Percentiles rank a stretch among this genome's conserved stretches.
Conservation (phyloP, 37 sponge, comb jelly and placozoan genomes). For the Lycopodina hypogea region DNA sequence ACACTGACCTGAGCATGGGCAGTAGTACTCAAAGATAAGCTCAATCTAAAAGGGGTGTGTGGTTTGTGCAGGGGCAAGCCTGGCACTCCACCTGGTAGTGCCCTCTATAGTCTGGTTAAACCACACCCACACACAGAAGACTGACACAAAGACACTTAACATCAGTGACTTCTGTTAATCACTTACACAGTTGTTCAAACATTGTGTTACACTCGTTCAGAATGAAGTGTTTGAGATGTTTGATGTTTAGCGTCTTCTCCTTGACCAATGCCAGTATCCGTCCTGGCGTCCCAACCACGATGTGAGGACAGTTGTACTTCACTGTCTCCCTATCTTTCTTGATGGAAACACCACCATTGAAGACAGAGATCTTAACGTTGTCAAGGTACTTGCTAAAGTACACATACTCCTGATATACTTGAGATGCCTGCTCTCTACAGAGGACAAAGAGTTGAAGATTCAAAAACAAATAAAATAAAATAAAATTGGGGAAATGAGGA, state of each 20-base stretch:
- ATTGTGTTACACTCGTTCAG: conserved; percentile 99
- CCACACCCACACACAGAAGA: too few species aligned
- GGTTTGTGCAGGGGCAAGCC: too few species aligned
- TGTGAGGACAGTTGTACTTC: conserved; percentile 97
- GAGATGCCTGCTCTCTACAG: conserved; percentile 90
- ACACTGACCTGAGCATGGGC: too few species aligned
- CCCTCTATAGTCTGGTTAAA: too few species aligned
- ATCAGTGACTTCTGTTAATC: background rate
- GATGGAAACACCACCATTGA: conserved; percentile 95
- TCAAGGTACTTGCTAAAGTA: conserved; percentile 93
- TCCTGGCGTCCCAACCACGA: conserved; percentile 97
- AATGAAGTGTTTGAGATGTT: conserved; percentile 93
- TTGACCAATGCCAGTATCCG: conserved; percentile 87
- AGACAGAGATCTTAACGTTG: conserved; percentile 83
- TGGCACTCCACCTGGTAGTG: too few species aligned
- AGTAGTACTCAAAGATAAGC: too few species aligned
- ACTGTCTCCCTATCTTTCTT: conserved; percentile 91
- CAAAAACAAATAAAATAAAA: too few species aligned
- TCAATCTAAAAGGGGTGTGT: too few species aligned
- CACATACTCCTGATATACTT: conserved; percentile 96
- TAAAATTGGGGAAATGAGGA: too few species aligned
- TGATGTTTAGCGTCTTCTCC: conserved; percentile 91
- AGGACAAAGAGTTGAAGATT: background rate
- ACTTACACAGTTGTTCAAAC: conserved; percentile 92
- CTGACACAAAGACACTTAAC: too few species aligned